Evolutionary conservation across 2,797 vertebrate species (phyloP), one percentile per base, ranked within the genome.

Genomic region (Acrossocheilus fasciatus): DNA sequence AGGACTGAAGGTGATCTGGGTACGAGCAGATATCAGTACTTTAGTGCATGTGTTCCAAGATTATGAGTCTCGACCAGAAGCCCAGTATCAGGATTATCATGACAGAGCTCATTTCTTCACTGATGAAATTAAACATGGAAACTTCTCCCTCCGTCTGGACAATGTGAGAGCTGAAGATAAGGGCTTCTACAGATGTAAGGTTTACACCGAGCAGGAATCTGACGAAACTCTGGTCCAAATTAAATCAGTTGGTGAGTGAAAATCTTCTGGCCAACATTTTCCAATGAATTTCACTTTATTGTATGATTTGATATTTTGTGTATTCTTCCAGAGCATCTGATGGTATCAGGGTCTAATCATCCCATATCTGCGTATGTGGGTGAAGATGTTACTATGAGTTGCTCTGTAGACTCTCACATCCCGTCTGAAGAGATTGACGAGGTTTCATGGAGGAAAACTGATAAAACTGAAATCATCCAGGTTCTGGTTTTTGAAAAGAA

Each of bases 101-200:
- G 12, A 39, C 2, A 72, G 88, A 74, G 81, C 70, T 10, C 9
- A 69, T n/a, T 79, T 89, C 66, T 89, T 84, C 43, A 20, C 26
- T 23, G 47, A 76, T 23, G 0, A 52, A 6, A 36, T 76, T 3
- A 34, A 34, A 12, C 9, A 23, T 57, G 88, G 88, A 36, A 87
- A 89, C 84, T 89, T 75, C 70, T 89, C 88, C 70, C 30, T 89
- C 11, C 12, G 4, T n/a, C 74, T 89, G 62, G 57, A 78, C 1
- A 34, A 54, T 2, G 23, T 87, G 26, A 76, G 52, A 18, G 64
- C 43, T 26, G 72, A 50, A 77, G 88, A 89, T 80, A 77, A 72
- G 20, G 82, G 85, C 12, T 36, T 54, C 6, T 89, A 84, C 59
- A 77, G 52, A 45, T 89, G 88, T 76, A 50, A 45, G 9, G 85